A percentile compares a stretch with the other conserved stretches of the same genome.
These are phyloP conservation scores for Charadrius vociferus DNA, from an alignment of 2,113 vertebrate species.

Conservation along the genomic window DNA sequence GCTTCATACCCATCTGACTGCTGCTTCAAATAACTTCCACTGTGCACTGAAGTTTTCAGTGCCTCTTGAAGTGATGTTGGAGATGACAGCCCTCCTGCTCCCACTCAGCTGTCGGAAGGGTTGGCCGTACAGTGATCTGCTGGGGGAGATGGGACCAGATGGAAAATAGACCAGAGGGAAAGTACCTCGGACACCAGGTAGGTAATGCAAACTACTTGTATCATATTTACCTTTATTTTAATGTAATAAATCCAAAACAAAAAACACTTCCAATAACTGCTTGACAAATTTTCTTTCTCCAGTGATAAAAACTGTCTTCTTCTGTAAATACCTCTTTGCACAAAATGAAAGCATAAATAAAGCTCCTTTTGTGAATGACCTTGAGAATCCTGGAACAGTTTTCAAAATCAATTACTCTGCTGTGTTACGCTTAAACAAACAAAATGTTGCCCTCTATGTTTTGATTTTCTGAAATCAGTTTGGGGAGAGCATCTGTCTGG, in stretches of 20 bases:
- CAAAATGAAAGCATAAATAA: not conserved
- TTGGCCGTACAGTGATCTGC: fast-evolving
- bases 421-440: not conserved
- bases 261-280: not conserved
- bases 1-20: not conserved
- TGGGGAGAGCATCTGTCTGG: not conserved
- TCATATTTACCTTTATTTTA: not conserved
- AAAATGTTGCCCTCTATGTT: not conserved
- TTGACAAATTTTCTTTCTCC: not conserved
- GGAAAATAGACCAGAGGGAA: not conserved
- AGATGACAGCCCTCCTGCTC: not conserved
- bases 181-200: not conserved
- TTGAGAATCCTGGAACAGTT: not conserved
- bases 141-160: not conserved
- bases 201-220: not conserved
- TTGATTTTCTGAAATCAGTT: not conserved
- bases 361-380: not conserved
- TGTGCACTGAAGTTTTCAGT: not conserved
- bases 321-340: not conserved
- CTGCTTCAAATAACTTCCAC: not conserved
- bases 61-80: not conserved
- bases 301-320: fast-evolving
- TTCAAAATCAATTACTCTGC: not conserved
- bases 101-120: not conserved
- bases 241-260: not conserved